Conservation (phyloP, 2,113 vertebrate species). For the Pygathrix nemaeus region DNA sequence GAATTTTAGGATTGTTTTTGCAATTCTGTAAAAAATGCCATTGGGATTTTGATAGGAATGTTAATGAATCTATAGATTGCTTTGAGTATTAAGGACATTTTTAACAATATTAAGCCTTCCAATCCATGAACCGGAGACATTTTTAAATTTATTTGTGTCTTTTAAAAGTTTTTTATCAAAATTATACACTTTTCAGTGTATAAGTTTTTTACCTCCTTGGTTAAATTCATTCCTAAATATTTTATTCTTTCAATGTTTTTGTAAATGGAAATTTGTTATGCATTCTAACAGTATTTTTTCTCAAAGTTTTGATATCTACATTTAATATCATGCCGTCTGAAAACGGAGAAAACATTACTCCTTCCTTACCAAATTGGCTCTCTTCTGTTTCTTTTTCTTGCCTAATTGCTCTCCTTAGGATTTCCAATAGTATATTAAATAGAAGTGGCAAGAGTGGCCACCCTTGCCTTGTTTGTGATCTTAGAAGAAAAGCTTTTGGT, state of each 20-base stretch:
- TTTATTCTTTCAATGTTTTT: neutral
- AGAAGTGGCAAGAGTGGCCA: neutral
- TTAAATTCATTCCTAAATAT: too few species aligned
- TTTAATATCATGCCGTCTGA: neutral
- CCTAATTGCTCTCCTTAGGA: neutral
- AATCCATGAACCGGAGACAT: too few species aligned
- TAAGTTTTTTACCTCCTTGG: too few species aligned
- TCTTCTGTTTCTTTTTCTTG: neutral
- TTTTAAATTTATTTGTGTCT: too few species aligned
- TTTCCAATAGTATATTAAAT: neutral
- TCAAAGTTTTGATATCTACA: neutral
- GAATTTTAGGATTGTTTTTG: neutral
- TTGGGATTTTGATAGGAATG: neutral
- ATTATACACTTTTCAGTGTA: too few species aligned
- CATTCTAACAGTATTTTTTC: neutral
- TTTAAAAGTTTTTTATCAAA: too few species aligned
- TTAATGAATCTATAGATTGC: too few species aligned
- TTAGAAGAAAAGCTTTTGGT: neutral
- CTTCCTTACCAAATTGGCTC: too few species aligned
- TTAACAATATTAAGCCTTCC: too few species aligned
- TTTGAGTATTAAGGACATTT: too few species aligned
- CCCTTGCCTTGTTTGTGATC: neutral
- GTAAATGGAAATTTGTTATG: neutral
- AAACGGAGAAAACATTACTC: too few species aligned
- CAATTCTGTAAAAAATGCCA: neutral